Evolutionary conservation across 2,113 vertebrate species (phyloP), one percentile per base, ranked within the genome.

Genomic region (Xerus inauris): DNA sequence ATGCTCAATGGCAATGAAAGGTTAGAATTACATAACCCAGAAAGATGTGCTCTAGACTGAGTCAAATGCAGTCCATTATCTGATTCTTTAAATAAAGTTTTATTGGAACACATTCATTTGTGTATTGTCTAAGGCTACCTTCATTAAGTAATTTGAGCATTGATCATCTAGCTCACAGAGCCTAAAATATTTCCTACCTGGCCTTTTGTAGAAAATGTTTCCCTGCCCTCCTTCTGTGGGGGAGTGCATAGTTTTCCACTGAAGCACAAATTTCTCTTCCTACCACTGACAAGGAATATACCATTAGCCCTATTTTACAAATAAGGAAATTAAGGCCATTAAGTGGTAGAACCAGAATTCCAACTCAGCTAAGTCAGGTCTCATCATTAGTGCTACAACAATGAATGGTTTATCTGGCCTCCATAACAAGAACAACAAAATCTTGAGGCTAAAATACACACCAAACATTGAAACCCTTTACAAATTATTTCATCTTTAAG

Each of bases 51-150:
- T 59, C 24, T 49, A 89, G 17, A 79, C 22, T 22, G 13, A 17
- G n/a, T 22, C 49, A 77, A 69, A 82, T 73, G 22, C 45, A 77
- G 20, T 84, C 7, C 71, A 54, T 81, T 45, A 77, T n/a, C 65
- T 76, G 45, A 47, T 85, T 85, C 72, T 85, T 17, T 85, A 76
- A 83, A 77, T 67, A 82, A 69, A n/a, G n/a, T 96, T 95, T 96
- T 65, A 90, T 69, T 69, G 75, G 26, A 76, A 85, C 28, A 42
- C 67, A 57, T 71, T 91, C 19, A 83, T 67, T 62, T 77, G 30
- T 17, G 4, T 73, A 38, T 80, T 84, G 19, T 80, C n/a, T 80
- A 2, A 77, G 42, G 20, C n/a, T 85, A 35, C 35, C 93, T 95
- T 91, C 4, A 17, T 32, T 79, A 38, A 95, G 10, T 83, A 38